Percentiles rank a stretch among this genome's conserved stretches.
Evolutionary conservation across 2,888 invertebrate species (phyloP).

Genomic region (Lepidochitona cinerea): DNA sequence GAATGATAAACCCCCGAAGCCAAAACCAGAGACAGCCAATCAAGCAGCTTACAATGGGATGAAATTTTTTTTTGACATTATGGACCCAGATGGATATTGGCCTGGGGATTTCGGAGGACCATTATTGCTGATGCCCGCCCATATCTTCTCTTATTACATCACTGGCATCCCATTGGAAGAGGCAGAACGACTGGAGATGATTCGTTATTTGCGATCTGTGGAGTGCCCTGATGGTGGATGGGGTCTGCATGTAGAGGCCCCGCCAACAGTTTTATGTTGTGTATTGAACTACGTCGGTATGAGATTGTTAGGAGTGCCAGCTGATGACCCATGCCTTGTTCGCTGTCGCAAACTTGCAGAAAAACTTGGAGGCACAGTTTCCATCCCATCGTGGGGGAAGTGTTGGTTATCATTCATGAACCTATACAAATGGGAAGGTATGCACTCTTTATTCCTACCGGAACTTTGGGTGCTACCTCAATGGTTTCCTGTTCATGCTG

Average conservation of each 20-base stretch:
- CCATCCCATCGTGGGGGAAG: not conserved
- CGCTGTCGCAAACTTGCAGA: not conserved
- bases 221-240: not conserved
- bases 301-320: not conserved
- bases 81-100: not conserved
- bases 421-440: not conserved
- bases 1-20: not conserved
- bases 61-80: not conserved
- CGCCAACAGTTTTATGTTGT: not conserved
- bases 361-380: not conserved
- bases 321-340: not conserved
- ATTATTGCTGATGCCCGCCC: not conserved
- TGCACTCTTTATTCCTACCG: not conserved
- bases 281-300: not conserved
- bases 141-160: not conserved
- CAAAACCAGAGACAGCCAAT: not conserved
- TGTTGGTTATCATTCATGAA: conserved; percentile 2
- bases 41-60: not conserved
- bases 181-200: not conserved
- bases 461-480: not conserved
- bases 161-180: not conserved
- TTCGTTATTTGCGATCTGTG: not conserved
- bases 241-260: not conserved
- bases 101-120: not conserved
- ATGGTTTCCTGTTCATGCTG: not conserved